Conservation (phyloP, 1,140 invertebrate species). For the Drosophila prosaltans region DNA sequence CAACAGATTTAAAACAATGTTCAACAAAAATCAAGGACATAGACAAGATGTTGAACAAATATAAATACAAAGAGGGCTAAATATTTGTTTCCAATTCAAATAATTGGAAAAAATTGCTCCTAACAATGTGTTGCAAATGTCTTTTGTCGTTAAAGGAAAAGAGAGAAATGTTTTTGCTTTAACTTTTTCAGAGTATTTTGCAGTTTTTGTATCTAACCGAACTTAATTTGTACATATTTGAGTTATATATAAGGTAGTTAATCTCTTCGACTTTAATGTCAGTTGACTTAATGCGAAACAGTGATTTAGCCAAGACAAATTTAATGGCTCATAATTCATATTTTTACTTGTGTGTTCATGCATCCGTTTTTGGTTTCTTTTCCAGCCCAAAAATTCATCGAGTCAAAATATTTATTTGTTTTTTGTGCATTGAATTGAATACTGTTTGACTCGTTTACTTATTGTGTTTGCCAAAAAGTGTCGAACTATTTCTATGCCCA, state of each 20-base stretch:
- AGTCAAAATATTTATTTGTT: conserved; percentile 42
- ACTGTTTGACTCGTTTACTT: conserved; percentile 50
- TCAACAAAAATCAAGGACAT: neutral
- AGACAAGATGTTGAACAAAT: neutral
- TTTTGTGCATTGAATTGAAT: conserved; percentile 48
- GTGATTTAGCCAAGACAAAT: neutral
- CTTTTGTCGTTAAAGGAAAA: too few relatives aligned
- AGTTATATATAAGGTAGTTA: too few relatives aligned
- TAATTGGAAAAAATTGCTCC: too few relatives aligned
- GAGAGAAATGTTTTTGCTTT: too few relatives aligned
- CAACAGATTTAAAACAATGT: conserved; percentile 3
- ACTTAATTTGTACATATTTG: too few relatives aligned
- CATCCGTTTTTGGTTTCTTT: conserved; percentile 21
- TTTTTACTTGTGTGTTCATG: conserved; percentile 10
- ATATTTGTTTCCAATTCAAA: too few relatives aligned
- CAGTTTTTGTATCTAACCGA: too few relatives aligned
- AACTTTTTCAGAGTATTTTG: too few relatives aligned
- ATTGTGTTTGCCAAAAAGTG: conserved; percentile 55
- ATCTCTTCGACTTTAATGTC: neutral
- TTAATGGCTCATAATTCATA: conserved; percentile 4
- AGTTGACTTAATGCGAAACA: neutral
- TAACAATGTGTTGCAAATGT: too few relatives aligned
- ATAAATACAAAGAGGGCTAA: neutral
- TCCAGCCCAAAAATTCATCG: conserved; percentile 31
- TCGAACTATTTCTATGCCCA: conserved; percentile 39